These are phyloP conservation scores for Panorpa germanica DNA, from an alignment of 2,888 invertebrate species.

Conservation along the genomic window DNA sequence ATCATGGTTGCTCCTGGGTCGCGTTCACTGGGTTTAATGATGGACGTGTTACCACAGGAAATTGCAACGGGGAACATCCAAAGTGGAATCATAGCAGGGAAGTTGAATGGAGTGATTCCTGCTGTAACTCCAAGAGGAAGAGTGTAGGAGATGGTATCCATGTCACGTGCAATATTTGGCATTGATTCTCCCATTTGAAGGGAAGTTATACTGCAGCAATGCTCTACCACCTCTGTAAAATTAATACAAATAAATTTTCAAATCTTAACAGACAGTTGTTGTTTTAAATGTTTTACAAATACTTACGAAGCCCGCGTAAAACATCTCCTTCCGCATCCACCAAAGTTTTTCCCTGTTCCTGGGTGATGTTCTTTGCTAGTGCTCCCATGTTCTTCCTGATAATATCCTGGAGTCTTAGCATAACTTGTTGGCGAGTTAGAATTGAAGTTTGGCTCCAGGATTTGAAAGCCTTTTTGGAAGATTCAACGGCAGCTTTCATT, in stretches of 20 bases:
- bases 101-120: conserved; percentile 97
- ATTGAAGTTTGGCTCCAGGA: conserved; percentile 86
- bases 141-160: conserved; percentile 90
- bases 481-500: conserved; percentile 74
- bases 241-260: conserved; percentile 4
- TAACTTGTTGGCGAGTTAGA: conserved; percentile 78
- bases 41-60: conserved; percentile 86
- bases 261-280: background rate
- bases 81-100: conserved; percentile 98
- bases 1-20: conserved; percentile 95
- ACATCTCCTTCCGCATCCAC: conserved; percentile 98
- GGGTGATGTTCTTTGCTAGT: conserved; percentile 79
- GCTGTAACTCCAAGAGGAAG: conserved; percentile 75
- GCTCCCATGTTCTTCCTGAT: conserved; percentile 77
- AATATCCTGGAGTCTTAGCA: conserved; percentile 74
- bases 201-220: conserved; percentile 83
- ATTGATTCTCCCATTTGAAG: conserved; percentile 87
- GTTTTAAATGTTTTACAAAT: background rate
- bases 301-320: conserved; percentile 87
- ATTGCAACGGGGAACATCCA: conserved; percentile 84
- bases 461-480: conserved; percentile 58
- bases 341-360: conserved; percentile 94
- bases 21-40: conserved; percentile 93
- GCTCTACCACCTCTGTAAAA: conserved; percentile 81
- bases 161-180: conserved; percentile 64